Percentiles rank a stretch among this genome's conserved stretches.
Evolutionary conservation across 2,888 invertebrate genomes (phyloP).

Genomic region (Antheraea yamamai): DNA sequence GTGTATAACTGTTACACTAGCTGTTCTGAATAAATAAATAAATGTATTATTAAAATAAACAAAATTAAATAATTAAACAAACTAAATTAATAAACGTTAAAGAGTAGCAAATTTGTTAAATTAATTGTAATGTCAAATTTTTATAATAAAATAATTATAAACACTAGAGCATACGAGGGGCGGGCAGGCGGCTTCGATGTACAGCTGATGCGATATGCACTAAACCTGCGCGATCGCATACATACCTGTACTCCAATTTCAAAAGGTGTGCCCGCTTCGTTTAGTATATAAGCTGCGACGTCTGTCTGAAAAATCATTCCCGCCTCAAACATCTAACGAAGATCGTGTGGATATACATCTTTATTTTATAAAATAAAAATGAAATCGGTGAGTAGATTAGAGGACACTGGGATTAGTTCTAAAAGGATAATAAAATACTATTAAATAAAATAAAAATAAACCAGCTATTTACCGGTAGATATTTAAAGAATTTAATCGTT

Average conservation of each 20-base stretch:
- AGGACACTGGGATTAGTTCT: conserved; percentile 18
- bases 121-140: background rate
- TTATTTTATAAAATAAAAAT: conserved; percentile 52
- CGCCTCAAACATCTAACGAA: conserved; percentile 67
- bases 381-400: conserved; percentile 72
- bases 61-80: too few species aligned
- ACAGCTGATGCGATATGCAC: conserved; percentile 26
- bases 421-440: conserved; percentile 12
- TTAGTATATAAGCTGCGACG: conserved; percentile 70
- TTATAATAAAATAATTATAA: background rate
- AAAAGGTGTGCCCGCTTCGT: conserved; percentile 58
- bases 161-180: conserved; percentile 1
- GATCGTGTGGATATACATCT: conserved; percentile 56
- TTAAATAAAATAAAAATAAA: background rate
- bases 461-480: background rate
- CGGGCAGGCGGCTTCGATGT: conserved; percentile 23
- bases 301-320: conserved; percentile 79
- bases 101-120: background rate
- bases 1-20: too few species aligned
- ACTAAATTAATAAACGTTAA: background rate
- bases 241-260: conserved; percentile 69
- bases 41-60: too few species aligned
- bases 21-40: too few species aligned
- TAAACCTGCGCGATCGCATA: conserved; percentile 38
- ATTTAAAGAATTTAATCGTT: background rate